Evolutionary conservation across 2,888 invertebrate species (phyloP), one percentile per base, ranked within the genome.

Genomic region (Liposcelis brunnea): DNA sequence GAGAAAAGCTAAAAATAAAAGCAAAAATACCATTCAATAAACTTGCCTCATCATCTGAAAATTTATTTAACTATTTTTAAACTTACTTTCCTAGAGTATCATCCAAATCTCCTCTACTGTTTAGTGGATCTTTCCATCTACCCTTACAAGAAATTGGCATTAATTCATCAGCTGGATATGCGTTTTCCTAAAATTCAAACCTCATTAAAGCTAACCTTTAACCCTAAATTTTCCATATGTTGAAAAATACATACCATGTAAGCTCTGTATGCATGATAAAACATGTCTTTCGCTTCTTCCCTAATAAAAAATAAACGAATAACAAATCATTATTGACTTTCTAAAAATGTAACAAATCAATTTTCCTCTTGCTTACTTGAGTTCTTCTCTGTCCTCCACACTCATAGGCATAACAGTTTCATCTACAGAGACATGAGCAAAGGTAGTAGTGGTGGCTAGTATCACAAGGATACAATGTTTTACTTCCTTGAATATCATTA

Each of bases 71-170:
- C 12, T 4, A n/a, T 34, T 42, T 14, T 14, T 16, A 38, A 14
- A 68, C 90, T 75, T 69, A 94, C 93, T 98, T 97, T 68, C 97
- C 97, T 51, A 97, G 71, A 32, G 83, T 78, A 62, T 95, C 95
- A 64, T 97, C 97, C 65, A 97, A 85, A 60, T 97, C 95, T 2
- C 97, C 97, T 42, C 97, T 71, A 52, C 83, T 82, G 2, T 89
- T 83, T 43, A 91, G 87, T 5, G 86, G 72, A 4, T 91, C 94
- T 55, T 91, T 71, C 64, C 80, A 90, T 45, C 97, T 69, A 21
- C 95, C 97, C 58, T 81, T 79, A 63, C 97, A 97, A 57, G 85
- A 87, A 32, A 97, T 68, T 1, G 97, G 97, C 95, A 95, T 94
- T 52, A 97, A 66, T 65, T 98, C 97, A 68, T 97, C 97, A 14